phyloP scores from a whole-genome alignment of 2,888 invertebrate genomes.

The Mythimna vitellina region DNA sequence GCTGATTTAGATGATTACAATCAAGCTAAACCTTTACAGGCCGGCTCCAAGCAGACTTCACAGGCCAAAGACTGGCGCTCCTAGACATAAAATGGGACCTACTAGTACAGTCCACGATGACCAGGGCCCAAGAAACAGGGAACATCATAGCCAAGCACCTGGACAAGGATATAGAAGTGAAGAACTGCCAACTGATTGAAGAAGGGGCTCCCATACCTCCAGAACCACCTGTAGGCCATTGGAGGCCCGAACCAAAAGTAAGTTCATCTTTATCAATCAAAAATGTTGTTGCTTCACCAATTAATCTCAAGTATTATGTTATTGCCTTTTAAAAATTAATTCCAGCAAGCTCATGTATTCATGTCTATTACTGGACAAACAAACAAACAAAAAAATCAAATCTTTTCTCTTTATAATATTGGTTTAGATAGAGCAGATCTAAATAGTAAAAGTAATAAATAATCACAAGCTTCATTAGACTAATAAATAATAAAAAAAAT shows the following conservation, averaged over 20 bases:
- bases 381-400: too few species aligned
- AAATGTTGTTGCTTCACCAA: too few species aligned
- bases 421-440: too few species aligned
- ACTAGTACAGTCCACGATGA: slow-evolving; percentile 97
- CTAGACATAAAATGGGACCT: slow-evolving; percentile 95
- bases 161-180: slow-evolving; percentile 88
- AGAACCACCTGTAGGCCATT: slow-evolving; percentile 96
- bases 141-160: slow-evolving; percentile 94
- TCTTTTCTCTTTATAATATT: too few species aligned
- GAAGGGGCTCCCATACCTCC: slow-evolving; percentile 99
- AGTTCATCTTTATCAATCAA: slow-evolving; percentile 55
- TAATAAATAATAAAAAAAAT: too few species aligned
- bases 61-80: slow-evolving; percentile 95
- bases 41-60: slow-evolving; percentile 95
- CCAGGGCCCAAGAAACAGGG: slow-evolving; percentile 97
- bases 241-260: slow-evolving; percentile 94
- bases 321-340: not conserved
- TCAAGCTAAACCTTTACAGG: slow-evolving; percentile 88
- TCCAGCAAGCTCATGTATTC: not conserved
- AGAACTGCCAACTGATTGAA: slow-evolving; percentile 94
- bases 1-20: not conserved
- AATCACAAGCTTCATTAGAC: too few species aligned
- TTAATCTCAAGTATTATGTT: too few species aligned
- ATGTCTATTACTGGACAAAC: too few species aligned
- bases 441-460: too few species aligned